Evolutionary conservation across 2,797 vertebrate genomes (phyloP).

Genomic region (Liasis olivaceus): DNA sequence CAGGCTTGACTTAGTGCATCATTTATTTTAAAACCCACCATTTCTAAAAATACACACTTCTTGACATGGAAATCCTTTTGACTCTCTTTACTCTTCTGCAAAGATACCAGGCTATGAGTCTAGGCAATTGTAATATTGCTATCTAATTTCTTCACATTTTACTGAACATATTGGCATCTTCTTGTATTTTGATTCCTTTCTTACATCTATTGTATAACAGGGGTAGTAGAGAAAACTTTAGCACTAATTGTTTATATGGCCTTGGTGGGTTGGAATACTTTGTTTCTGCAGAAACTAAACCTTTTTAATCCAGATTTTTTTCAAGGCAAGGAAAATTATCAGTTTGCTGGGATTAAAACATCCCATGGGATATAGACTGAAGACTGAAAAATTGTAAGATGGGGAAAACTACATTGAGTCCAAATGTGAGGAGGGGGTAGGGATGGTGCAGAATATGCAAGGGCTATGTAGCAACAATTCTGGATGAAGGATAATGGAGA

Average conservation of each 20-base stretch:
- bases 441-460: neutral
- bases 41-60: constrained; percentile 48
- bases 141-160: constrained; percentile 31
- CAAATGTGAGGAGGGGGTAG: neutral
- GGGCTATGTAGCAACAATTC: neutral
- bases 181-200: constrained; percentile 10
- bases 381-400: neutral
- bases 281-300: neutral
- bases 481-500: neutral
- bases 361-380: neutral
- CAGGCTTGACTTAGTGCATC: constrained; percentile 9
- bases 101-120: constrained; percentile 38
- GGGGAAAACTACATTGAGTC: neutral
- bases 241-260: neutral
- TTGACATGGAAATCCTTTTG: constrained; percentile 32
- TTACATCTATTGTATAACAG: neutral
- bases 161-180: neutral
- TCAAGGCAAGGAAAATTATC: neutral
- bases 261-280: neutral
- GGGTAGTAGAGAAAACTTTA: neutral
- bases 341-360: neutral
- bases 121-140: constrained; percentile 19
- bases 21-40: constrained; percentile 52
- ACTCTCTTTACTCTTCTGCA: constrained; percentile 9
- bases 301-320: neutral